Evolutionary conservation across 2,888 invertebrate genomes (phyloP), one percentile per base, ranked within the genome.

Genomic region (Augiades crinisus): DNA sequence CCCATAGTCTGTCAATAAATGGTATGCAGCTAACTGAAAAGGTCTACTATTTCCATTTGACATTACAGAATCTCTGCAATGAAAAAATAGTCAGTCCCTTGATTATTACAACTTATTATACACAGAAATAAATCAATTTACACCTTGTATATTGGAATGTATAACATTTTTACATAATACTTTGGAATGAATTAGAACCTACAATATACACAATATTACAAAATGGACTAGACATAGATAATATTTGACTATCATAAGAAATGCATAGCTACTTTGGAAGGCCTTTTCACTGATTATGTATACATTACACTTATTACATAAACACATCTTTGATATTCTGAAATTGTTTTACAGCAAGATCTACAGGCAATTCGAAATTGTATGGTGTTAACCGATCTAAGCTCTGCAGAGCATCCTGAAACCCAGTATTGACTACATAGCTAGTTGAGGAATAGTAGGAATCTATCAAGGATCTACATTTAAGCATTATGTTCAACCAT

Each of bases 291-390:
- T 53, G 57, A 60, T 56, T 58, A 61, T 59, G 58, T 62, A 60
- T 31, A 59, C 59, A 54, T 56, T 59, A 58, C 54, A 54, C 58
- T 61, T 61, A 43, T 62, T 93, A 96, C 90, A 92, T 92, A 82
- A 98, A 98, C 61, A 97, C 98, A 90, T 99, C 98, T 91, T 96
- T 98, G 79, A 99, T 99, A 90, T 98, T 98, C 76, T 97, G 96
- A 77, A 99, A 98, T 71, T 99, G 98, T 72, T 98, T 93, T 33
- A 99, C 94, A 31, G 99, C 99, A 67, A 99, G 91, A 84, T 99
- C 99, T 10, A 98, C 96, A 0, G 99, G 99, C 69, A 99, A 91
- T 74, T 97, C 95, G 83, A 99, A 99, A 73, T 96, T 95, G 69
- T 95, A 93, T 47, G 93, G 92, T 46, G 95, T 95, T 46, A 99